Evolutionary conservation across 2,888 invertebrate genomes (phyloP).

Genomic region (Acleris sparsana): DNA sequence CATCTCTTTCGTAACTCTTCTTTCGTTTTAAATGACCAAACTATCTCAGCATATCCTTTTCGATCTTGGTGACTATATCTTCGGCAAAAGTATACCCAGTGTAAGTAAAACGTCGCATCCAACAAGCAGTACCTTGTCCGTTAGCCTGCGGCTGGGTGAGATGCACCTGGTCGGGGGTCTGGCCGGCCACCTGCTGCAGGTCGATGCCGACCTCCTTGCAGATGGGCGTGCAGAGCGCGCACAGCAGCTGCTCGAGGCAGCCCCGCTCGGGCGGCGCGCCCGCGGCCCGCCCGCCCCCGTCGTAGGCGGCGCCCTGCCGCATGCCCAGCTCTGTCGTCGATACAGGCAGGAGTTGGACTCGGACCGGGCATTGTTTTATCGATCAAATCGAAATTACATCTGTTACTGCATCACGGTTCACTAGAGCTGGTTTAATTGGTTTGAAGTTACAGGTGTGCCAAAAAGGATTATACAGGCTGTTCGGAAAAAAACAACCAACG

Average conservation of each 20-base stretch:
- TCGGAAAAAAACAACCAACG: too few species aligned
- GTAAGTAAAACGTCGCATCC: neutral
- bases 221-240: slow-evolving; percentile 75
- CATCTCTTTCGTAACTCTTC: too few species aligned
- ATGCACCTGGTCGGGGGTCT: slow-evolving; percentile 62
- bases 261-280: slow-evolving; percentile 53
- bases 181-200: slow-evolving; percentile 61
- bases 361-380: too few species aligned
- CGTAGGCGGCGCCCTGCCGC: slow-evolving; percentile 66
- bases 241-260: slow-evolving; percentile 75
- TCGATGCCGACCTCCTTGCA: slow-evolving; percentile 80
- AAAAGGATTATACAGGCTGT: too few species aligned
- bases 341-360: neutral
- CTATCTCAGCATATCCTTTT: too few species aligned
- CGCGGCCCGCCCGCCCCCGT: slow-evolving; percentile 47
- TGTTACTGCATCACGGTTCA: too few species aligned
- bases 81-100: slow-evolving; percentile 15
- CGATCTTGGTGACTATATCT: neutral
- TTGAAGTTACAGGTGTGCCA: too few species aligned
- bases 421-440: too few species aligned
- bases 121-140: slow-evolving; percentile 42
- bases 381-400: too few species aligned
- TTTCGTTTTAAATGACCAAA: too few species aligned
- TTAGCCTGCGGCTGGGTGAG: slow-evolving; percentile 67
- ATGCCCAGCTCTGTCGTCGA: slow-evolving; percentile 67